Percentiles rank a stretch among this genome's conserved stretches.
Conservation (phyloP, 1,140 invertebrate species). For the Bombus confusus region DNA sequence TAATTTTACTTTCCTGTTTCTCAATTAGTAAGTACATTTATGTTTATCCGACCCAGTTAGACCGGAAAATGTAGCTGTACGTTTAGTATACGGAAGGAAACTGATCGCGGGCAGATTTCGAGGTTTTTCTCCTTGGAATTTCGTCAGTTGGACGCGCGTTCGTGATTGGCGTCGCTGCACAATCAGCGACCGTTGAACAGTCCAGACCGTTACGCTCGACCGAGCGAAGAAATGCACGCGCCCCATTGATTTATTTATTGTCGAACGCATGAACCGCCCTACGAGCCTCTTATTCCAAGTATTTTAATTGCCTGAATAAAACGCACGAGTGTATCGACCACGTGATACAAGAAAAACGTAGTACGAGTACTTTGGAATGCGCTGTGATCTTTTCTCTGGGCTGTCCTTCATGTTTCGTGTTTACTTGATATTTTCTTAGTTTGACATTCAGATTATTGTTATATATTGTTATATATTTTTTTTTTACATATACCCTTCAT, state of each 20-base stretch:
- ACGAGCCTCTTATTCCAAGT: slow-evolving; percentile 53
- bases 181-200: slow-evolving; percentile 30
- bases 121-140: neutral
- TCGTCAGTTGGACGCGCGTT: neutral
- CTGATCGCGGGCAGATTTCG: neutral
- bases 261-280: slow-evolving; percentile 43
- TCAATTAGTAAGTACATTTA: neutral
- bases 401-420: too few species aligned
- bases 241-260: slow-evolving; percentile 66
- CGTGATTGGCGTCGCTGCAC: slow-evolving; percentile 26
- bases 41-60: neutral
- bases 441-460: too few species aligned
- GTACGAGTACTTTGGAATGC: neutral
- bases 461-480: too few species aligned
- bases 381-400: neutral
- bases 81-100: neutral
- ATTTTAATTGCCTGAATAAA: slow-evolving; percentile 64
- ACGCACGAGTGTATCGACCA: neutral
- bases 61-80: neutral
- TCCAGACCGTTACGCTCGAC: slow-evolving; percentile 57
- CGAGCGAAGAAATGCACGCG: slow-evolving; percentile 65
- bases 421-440: too few species aligned
- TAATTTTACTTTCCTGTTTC: neutral
- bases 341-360: neutral
- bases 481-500: too few species aligned